These are phyloP conservation scores for Cephus pygmeus DNA, from an alignment of 2,888 invertebrate genomes.

Conservation along the genomic window DNA sequence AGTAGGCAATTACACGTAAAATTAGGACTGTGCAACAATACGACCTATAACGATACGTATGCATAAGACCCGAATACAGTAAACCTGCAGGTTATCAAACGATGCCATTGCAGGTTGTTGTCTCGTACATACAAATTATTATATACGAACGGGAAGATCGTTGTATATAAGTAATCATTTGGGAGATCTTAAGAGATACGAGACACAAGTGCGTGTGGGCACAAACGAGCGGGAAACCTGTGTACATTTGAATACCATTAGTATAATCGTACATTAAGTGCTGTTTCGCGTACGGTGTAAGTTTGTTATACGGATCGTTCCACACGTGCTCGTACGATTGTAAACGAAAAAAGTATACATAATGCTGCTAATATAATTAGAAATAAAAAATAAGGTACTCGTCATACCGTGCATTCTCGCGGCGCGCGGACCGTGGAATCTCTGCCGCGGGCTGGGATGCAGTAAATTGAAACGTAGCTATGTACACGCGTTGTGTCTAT, in stretches of 20 bases:
- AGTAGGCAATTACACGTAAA: conserved; percentile 30
- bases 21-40: conserved; percentile 6
- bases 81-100: neutral
- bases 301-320: neutral
- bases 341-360: neutral
- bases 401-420: neutral
- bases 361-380: neutral
- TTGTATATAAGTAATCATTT: neutral
- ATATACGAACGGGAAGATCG: neutral
- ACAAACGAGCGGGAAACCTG: neutral
- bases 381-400: neutral
- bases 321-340: neutral
- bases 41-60: neutral
- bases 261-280: neutral
- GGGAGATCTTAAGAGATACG: neutral
- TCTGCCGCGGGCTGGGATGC: conserved; percentile 14
- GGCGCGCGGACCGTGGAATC: neutral
- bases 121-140: neutral
- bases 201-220: neutral
- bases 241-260: neutral
- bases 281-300: neutral
- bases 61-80: neutral
- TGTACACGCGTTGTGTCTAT: neutral
- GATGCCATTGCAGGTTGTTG: neutral
- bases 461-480: conserved; percentile 7